phyloP scores from a whole-genome alignment of 92 coral and sea anemone species.

The Muricea muricata region DNA sequence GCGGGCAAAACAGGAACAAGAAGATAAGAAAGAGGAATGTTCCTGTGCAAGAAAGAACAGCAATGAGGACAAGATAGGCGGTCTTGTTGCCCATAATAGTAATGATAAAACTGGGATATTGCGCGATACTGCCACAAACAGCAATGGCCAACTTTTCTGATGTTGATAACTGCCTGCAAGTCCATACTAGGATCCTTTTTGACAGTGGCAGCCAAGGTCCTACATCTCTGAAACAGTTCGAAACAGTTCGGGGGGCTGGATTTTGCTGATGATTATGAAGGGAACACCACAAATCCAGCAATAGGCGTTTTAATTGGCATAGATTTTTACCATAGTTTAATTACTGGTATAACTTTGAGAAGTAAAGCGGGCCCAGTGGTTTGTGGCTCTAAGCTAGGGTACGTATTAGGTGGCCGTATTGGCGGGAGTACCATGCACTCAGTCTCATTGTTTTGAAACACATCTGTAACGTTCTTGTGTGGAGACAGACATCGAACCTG shows the following conservation, averaged over 20 bases:
- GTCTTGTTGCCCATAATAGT: too few species aligned
- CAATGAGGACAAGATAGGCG: too few species aligned
- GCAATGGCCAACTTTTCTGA: neutral
- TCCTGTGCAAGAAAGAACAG: too few species aligned
- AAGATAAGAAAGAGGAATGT: too few species aligned
- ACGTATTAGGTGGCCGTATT: conserved; percentile 13
- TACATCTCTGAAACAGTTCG: conserved; percentile 16
- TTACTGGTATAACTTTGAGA: conserved; percentile 1
- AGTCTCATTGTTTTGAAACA: conserved; percentile 7
- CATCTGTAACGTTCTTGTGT: neutral
- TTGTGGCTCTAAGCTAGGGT: neutral
- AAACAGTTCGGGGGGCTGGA: neutral
- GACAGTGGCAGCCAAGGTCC: conserved; percentile 16
- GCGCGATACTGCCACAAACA: neutral
- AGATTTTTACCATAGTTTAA: conserved; percentile 6
- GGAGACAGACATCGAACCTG: neutral
- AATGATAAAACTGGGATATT: neutral
- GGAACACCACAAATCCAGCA: neutral
- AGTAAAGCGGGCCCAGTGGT: conserved; percentile 23
- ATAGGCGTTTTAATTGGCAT: conserved; percentile 16
- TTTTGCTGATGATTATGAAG: conserved; percentile 26
- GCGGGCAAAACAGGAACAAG: too few species aligned
- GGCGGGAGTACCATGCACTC: neutral
- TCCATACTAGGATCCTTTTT: neutral
- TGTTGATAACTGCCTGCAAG: neutral